These are phyloP conservation scores for Dendrolimus houi DNA, from an alignment of 2,888 invertebrate genomes.

Conservation along the genomic window DNA sequence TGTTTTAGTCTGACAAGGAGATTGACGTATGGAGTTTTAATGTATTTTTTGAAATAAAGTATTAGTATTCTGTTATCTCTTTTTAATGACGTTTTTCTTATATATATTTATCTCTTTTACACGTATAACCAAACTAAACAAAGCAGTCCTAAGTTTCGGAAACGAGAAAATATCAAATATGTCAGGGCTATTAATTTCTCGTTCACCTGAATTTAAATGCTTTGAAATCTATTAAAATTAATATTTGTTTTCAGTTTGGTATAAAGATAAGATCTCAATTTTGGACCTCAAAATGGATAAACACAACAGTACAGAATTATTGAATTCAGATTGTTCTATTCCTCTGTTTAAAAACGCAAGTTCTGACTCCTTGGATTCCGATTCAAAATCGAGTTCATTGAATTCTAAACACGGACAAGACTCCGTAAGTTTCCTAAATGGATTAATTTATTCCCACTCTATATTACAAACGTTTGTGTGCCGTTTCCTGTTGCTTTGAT, in stretches of 20 bases:
- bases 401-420: slow-evolving; percentile 90
- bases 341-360: slow-evolving; percentile 82
- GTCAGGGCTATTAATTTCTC: no score
- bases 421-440: slow-evolving; percentile 80
- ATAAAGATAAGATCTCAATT: not conserved
- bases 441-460: slow-evolving; percentile 63
- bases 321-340: slow-evolving; percentile 79
- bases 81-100: no score
- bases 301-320: slow-evolving; percentile 79
- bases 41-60: no score
- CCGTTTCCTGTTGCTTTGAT: slow-evolving; percentile 47
- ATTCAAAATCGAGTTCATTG: slow-evolving; percentile 90
- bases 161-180: no score
- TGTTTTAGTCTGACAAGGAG: no score
- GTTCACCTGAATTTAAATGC: not conserved
- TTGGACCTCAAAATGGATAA: slow-evolving; percentile 72
- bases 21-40: no score
- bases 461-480: slow-evolving; percentile 31
- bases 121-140: no score
- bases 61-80: no score
- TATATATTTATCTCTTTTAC: no score
- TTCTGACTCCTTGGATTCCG: slow-evolving; percentile 87
- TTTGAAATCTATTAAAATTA: not conserved
- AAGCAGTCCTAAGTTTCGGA: no score
- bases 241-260: not conserved